Percentiles rank a stretch among this genome's conserved stretches.
Conservation (phyloP, 2,888 invertebrate species). For the Lepidochrysops patricia region DNA sequence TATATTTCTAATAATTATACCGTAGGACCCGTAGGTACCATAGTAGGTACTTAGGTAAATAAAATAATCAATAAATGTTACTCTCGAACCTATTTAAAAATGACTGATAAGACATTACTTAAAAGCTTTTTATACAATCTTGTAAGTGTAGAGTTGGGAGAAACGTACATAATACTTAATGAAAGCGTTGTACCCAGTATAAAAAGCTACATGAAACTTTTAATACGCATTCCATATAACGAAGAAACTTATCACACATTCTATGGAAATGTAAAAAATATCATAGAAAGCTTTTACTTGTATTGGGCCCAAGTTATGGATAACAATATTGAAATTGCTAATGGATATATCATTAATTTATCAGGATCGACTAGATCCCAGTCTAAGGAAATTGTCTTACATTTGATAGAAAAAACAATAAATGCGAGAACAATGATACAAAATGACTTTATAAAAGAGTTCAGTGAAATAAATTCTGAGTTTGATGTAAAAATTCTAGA, state of each 20-base stretch:
- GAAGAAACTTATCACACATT: conserved; percentile 38
- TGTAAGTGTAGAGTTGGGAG: conserved; percentile 17
- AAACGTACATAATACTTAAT: conserved; percentile 32
- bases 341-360: conserved; percentile 29
- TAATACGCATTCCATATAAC: conserved; percentile 32
- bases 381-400: conserved; percentile 31
- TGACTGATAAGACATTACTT: conserved; percentile 31
- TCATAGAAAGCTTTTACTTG: conserved; percentile 37
- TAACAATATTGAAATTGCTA: conserved; percentile 34
- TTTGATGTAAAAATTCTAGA: conserved; percentile 35
- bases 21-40: too few relatives aligned
- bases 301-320: conserved; percentile 38
- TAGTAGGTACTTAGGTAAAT: too few relatives aligned
- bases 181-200: conserved; percentile 36
- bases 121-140: conserved; percentile 41
- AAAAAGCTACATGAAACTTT: conserved; percentile 31
- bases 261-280: conserved; percentile 43
- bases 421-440: conserved; percentile 33
- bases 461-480: conserved; percentile 31
- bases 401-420: conserved; percentile 36
- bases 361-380: conserved; percentile 2
- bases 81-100: too few relatives aligned
- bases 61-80: too few relatives aligned
- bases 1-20: too few relatives aligned
- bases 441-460: conserved; percentile 34